Base-by-base conservation (phyloP, 2,888 invertebrate species). In the Apeira syringaria region DNA sequence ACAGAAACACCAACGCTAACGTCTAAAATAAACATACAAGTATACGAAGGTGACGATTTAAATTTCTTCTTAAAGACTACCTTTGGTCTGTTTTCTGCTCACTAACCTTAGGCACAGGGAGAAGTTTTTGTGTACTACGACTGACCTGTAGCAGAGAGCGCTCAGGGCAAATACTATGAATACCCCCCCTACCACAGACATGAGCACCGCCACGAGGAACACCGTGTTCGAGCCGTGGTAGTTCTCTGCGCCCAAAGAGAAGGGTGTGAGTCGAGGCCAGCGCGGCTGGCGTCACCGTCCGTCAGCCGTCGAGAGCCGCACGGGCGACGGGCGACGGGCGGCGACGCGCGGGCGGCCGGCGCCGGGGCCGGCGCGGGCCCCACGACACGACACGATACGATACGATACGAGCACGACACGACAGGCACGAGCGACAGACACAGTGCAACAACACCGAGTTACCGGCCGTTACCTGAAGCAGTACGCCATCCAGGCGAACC, bases 121-220 rank as follows among this genome's bases (percentile, higher is more conserved):
- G 96, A 96, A 96, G 96, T 96, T 97, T 96, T 96, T 96, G 96
- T 97, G 96, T 94, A 97, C 97, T 95, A 97, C 97, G 94, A 97
- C 97, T 96, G 97, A 97, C 97, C 97, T 97, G 96, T 98, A 98
- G 96, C 98, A 98, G 94, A 98, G 96, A 93, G 98, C 98, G 96
- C 98, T 96, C 94, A 97, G 95, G 93, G 98, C 97, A 95, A 98
- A 98, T 93, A 97, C 94, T 93, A 98, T 94, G 95, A 98, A 98
- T 94, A 98, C 98, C 94, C 97, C 97, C 94, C 97, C 98, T 94
- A 98, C 97, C 94, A 97, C 97, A 93, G 97, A 97, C 95, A 98
- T 97, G 94, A 98, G 96, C 92, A 97, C 96, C 93, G 95, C 96
- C 92, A 98, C 98, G 94, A 98, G 95, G 94, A 96, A 96, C 92